A percentile compares a stretch with the other conserved stretches of the same genome.
Conservation (phyloP, 2,888 invertebrate genomes). For the Parelbella ahira region DNA sequence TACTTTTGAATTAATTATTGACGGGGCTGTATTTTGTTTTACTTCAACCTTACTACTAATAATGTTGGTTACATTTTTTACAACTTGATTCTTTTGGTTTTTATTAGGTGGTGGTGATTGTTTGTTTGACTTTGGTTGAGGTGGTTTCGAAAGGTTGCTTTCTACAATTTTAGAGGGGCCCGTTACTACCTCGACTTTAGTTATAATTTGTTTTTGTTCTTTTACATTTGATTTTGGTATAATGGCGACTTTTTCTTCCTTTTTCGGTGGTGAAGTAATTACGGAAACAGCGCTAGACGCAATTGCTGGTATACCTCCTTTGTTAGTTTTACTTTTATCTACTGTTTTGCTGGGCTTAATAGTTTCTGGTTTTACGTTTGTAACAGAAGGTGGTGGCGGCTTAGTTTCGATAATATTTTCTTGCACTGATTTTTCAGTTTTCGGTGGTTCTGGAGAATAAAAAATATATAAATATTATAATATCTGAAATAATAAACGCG, state of each 20-base stretch:
- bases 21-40: slow-evolving; percentile 59
- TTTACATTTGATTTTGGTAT: slow-evolving; percentile 68
- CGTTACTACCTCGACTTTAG: slow-evolving; percentile 80
- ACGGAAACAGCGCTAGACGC: slow-evolving; percentile 66
- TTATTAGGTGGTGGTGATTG: slow-evolving; percentile 46
- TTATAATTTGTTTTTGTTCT: slow-evolving; percentile 70
- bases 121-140: slow-evolving; percentile 50
- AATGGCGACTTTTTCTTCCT: slow-evolving; percentile 61
- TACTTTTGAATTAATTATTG: slow-evolving; percentile 60
- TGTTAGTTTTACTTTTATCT: slow-evolving; percentile 61
- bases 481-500: too few species aligned
- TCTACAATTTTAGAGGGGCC: slow-evolving; percentile 73
- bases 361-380: slow-evolving; percentile 61
- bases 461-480: background rate
- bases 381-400: slow-evolving; percentile 63
- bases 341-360: slow-evolving; percentile 71
- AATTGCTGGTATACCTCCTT: slow-evolving; percentile 53
- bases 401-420: slow-evolving; percentile 75
- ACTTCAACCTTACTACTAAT: slow-evolving; percentile 75
- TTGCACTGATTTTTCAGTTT: slow-evolving; percentile 63
- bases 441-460: slow-evolving; percentile 62
- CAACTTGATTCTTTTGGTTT: slow-evolving; percentile 52
- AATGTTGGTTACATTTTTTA: slow-evolving; percentile 62
- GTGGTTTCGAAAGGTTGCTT: slow-evolving; percentile 49
- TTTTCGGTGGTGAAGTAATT: slow-evolving; percentile 64